phyloP scores from a whole-genome alignment of 2,113 vertebrate genomes.

The Megatriorchis doriae region DNA sequence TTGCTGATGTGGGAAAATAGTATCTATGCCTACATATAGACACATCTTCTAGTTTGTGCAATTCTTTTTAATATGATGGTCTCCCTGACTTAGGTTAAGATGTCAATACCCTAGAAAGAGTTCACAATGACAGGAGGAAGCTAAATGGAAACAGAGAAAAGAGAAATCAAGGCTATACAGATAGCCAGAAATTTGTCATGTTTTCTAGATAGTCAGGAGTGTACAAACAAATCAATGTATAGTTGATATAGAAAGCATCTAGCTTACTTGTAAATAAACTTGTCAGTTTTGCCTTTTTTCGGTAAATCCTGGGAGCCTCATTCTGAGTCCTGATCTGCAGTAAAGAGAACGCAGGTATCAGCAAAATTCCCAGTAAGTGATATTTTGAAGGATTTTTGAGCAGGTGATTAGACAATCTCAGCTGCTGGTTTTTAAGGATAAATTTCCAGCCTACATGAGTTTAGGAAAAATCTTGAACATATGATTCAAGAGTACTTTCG shows the following conservation, averaged over 20 bases:
- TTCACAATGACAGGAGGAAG: neutral
- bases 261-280: neutral
- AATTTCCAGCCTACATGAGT: neutral
- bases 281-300: neutral
- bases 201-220: neutral
- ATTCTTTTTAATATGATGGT: neutral
- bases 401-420: neutral
- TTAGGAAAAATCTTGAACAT: neutral
- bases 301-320: fast-evolving
- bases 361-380: neutral
- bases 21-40: neutral
- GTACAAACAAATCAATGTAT: neutral
- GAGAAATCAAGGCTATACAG: neutral
- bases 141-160: neutral
- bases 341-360: neutral
- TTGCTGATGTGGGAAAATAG: neutral
- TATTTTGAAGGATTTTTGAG: neutral
- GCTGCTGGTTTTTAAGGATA: neutral
- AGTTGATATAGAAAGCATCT: neutral
- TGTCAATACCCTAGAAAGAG: neutral
- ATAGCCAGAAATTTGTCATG: neutral
- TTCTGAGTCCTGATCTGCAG: neutral
- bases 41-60: neutral
- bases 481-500: neutral
- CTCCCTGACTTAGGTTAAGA: neutral